Percentiles rank a stretch among this genome's conserved stretches.
phyloP scores from a whole-genome alignment of 2,113 vertebrate genomes.

The Tetrao urogallus region DNA sequence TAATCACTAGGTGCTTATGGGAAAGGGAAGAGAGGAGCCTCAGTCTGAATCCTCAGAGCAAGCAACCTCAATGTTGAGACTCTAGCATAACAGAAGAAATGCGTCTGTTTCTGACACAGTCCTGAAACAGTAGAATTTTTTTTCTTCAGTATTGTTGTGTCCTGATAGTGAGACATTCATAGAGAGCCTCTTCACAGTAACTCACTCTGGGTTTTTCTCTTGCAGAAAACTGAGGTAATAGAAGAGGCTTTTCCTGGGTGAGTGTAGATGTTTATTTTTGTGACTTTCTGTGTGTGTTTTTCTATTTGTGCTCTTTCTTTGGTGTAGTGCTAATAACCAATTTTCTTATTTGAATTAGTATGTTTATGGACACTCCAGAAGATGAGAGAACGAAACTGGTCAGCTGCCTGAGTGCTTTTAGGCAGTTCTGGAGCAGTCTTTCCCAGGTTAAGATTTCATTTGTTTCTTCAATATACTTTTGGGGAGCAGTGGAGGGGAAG shows the following conservation, averaged over 20 bases:
- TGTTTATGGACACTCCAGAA: slow-evolving; percentile 98
- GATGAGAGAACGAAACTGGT: slow-evolving; percentile 95
- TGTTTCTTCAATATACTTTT: not conserved
- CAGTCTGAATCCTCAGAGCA: not conserved
- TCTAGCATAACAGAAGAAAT: not conserved
- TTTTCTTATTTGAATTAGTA: slow-evolving; percentile 77
- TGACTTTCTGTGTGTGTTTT: not conserved
- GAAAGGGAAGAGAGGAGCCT: not conserved
- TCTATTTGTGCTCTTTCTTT: not conserved
- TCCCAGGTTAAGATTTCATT: slow-evolving; percentile 85
- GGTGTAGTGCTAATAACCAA: not conserved
- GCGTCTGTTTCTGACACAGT: not conserved
- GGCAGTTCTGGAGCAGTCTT: slow-evolving; percentile 93
- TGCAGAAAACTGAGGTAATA: slow-evolving; percentile 96
- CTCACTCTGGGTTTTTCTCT: not conserved
- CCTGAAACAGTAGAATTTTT: not conserved
- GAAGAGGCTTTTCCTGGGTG: slow-evolving; percentile 98
- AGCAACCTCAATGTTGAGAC: not conserved
- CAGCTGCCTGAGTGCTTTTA: slow-evolving; percentile 94
- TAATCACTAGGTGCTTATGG: not conserved
- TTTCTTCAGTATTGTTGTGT: not conserved
- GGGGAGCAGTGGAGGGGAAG: no score
- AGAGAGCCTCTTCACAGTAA: not conserved
- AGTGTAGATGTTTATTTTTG: slow-evolving; percentile 51
- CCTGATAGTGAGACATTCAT: not conserved